Conservation (phyloP, 2,113 vertebrate genomes). For the Pionites leucogaster region DNA sequence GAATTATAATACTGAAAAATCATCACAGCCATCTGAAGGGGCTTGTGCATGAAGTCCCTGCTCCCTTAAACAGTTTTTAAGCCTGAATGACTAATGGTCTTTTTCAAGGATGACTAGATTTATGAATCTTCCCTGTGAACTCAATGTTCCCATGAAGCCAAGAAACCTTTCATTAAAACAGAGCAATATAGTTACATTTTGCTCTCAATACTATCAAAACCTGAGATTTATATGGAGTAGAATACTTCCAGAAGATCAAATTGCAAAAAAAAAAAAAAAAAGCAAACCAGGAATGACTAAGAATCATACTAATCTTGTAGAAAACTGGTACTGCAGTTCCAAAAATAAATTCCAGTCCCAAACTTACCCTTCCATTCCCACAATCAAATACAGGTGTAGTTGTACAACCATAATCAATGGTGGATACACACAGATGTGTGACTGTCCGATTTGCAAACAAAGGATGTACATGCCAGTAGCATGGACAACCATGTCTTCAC, state of each 20-base stretch:
- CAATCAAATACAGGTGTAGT: slow-evolving; percentile 53
- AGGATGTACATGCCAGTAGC: slow-evolving; percentile 25
- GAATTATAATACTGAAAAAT: neutral
- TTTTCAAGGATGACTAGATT: slow-evolving; percentile 23
- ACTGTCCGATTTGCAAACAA: slow-evolving; percentile 27
- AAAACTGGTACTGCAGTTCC: neutral
- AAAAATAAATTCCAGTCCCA: slow-evolving; percentile 33
- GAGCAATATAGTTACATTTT: neutral
- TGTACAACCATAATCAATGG: neutral
- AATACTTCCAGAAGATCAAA: slow-evolving; percentile 18
- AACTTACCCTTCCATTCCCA: neutral
- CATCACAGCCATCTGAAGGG: neutral
- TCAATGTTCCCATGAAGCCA: neutral
- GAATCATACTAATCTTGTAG: neutral
- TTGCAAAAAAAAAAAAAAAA: neutral
- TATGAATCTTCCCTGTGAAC: neutral
- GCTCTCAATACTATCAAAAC: neutral
- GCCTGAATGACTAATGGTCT: slow-evolving; percentile 13
- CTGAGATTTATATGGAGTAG: neutral
- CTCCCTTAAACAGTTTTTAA: neutral
- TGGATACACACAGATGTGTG: slow-evolving; percentile 43
- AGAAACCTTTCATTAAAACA: slow-evolving; percentile 24
- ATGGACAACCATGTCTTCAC: slow-evolving; percentile 12
- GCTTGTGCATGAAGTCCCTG: neutral
- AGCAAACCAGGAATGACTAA: neutral